phyloP scores from a whole-genome alignment of 2,113 vertebrate species.

The Orientallactaga bullata region DNA sequence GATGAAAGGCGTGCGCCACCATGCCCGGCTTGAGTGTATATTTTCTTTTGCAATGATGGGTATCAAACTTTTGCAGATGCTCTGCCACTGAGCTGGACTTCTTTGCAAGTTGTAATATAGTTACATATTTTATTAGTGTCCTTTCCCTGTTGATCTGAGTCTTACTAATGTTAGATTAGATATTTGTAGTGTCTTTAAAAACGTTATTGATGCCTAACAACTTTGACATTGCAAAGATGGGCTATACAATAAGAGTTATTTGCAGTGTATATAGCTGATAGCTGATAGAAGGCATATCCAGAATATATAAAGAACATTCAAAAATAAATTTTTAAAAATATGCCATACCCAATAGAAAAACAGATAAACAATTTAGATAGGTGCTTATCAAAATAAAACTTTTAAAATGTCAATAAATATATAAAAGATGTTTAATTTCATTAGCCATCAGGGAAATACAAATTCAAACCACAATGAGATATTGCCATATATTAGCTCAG shows the following conservation, averaged over 20 bases:
- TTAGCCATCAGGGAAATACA: not conserved
- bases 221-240: not conserved
- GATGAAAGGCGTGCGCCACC: too few species aligned
- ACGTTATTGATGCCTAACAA: not conserved
- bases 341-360: slow-evolving; percentile 10
- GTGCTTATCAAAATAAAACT: not conserved
- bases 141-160: not conserved
- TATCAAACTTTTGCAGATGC: not conserved
- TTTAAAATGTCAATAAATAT: slow-evolving; percentile 38
- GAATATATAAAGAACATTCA: not conserved
- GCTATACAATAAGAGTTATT: slow-evolving; percentile 1
- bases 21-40: not conserved
- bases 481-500: not conserved
- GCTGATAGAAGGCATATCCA: not conserved
- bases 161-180: not conserved
- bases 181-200: slow-evolving; percentile 13
- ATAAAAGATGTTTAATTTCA: slow-evolving; percentile 9
- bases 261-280: not conserved
- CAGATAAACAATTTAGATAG: slow-evolving; percentile 39
- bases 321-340: slow-evolving; percentile 35
- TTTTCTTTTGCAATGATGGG: not conserved
- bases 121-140: not conserved
- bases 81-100: not conserved
- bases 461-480: slow-evolving; percentile 24
- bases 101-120: not conserved